Base-by-base conservation (phyloP, 1,140 invertebrate species). In the Ericerus pela region DNA sequence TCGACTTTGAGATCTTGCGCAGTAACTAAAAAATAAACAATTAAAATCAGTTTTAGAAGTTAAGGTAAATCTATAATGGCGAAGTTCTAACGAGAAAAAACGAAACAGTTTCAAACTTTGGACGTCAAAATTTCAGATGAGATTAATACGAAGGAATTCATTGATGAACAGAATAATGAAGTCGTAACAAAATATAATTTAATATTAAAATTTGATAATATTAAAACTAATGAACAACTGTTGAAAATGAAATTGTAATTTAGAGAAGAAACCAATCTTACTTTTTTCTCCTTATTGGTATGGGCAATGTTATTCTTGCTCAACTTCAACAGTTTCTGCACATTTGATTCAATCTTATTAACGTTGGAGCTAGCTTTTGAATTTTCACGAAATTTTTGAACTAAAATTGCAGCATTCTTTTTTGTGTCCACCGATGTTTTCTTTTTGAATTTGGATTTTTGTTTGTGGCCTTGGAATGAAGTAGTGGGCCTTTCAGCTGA, bases 21-120 rank as follows among this genome's bases (percentile, higher is more conserved):
- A 54, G 53, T 28, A 58, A 53, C 57, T 53, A 52, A 12, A 58
- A 55, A 37, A 33, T 47, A 54, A 12, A 26, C 20, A 30, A 10
- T 30, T 24, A 56, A 29, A 38, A 51, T 54, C 4, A 18, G 24
- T 41, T 54, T 54, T 54, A 27, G 8, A 33, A 8, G 30, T 10
- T 33, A 10, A 10, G 30, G 30, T 10, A n/a, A 8, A 33, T 33
- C n/a, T 33, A n/a, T 33, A 33, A n/a, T 33, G n/a, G 30, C 30
- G 30, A n/a, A 33, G 30, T n/a, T 33, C n/a, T 33, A 33, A 33
- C 30, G 30, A 33, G 37, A n/a, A n/a, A n/a, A n/a, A n/a, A n/a
- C n/a, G n/a, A n/a, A n/a, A n/a, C n/a, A n/a, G n/a, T n/a, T n/a
- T n/a, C n/a, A n/a, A n/a, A n/a, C n/a, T n/a, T n/a, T n/a, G n/a